These are phyloP conservation scores for Brachyistius frenatus DNA, from an alignment of 2,113 vertebrate genomes.

Conservation along the genomic window DNA sequence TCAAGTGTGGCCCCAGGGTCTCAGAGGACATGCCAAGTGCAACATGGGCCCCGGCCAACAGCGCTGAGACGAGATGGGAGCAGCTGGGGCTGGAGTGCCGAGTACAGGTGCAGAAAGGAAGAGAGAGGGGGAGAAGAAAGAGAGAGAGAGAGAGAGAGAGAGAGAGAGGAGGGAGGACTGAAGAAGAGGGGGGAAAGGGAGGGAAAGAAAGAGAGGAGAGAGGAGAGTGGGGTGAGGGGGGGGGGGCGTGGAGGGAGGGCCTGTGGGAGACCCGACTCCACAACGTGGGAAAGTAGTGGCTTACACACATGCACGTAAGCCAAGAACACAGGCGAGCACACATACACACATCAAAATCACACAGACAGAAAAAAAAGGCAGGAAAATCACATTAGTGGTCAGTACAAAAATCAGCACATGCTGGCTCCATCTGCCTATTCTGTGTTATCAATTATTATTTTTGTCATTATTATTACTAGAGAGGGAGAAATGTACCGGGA, in stretches of 20 bases:
- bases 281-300: constrained; percentile 85
- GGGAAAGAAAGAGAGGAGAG: constrained; percentile 35
- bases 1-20: constrained; percentile 82
- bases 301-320: constrained; percentile 74
- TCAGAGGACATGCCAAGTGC: constrained; percentile 86
- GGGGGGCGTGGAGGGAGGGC: constrained; percentile 57
- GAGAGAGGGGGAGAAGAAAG: constrained; percentile 42
- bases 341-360: constrained; percentile 57
- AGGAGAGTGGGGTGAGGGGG: constrained; percentile 22
- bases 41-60: constrained; percentile 81
- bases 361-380: constrained; percentile 36
- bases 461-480: constrained; percentile 70
- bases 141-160: constrained; percentile 24
- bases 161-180: constrained; percentile 23
- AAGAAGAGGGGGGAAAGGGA: constrained; percentile 29
- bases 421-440: constrained; percentile 64
- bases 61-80: constrained; percentile 71
- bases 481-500: constrained; percentile 71
- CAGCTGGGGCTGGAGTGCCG: constrained; percentile 76
- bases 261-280: constrained; percentile 75
- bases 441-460: constrained; percentile 70
- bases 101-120: constrained; percentile 84
- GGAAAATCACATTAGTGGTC: constrained; percentile 55
- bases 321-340: constrained; percentile 66
- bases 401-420: constrained; percentile 63